phyloP scores from a whole-genome alignment of 2,113 vertebrate genomes.

The Pterocles burchelli region DNA sequence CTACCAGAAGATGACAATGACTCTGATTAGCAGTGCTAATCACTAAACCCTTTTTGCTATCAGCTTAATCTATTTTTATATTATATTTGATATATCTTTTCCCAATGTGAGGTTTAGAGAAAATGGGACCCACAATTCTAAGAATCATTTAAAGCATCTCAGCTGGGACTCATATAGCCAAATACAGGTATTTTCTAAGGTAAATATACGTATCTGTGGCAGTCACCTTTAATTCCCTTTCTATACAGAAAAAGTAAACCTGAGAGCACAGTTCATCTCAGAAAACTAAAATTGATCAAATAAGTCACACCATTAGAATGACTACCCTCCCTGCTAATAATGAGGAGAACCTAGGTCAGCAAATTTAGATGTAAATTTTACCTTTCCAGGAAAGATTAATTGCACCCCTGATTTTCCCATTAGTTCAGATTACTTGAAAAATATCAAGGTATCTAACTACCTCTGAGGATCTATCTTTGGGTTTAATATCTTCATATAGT shows the following conservation, averaged over 20 bases:
- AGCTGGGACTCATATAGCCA: background rate
- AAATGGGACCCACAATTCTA: background rate
- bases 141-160: background rate
- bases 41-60: background rate
- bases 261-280: background rate
- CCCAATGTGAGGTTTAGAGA: background rate
- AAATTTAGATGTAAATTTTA: background rate
- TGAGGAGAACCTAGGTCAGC: background rate
- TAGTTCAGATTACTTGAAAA: background rate
- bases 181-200: background rate
- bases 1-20: background rate
- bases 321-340: background rate
- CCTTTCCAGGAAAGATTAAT: background rate
- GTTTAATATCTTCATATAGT: background rate
- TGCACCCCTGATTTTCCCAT: background rate
- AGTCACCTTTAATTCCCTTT: background rate
- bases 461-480: background rate
- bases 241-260: background rate
- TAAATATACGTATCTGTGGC: background rate
- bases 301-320: background rate
- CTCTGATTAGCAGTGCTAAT: background rate
- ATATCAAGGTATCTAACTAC: background rate
- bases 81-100: background rate
- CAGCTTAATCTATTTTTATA: background rate
- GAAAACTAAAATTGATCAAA: background rate